These are phyloP conservation scores for Steromphala cineraria DNA, from an alignment of 2,888 invertebrate genomes.

Conservation along the genomic window DNA sequence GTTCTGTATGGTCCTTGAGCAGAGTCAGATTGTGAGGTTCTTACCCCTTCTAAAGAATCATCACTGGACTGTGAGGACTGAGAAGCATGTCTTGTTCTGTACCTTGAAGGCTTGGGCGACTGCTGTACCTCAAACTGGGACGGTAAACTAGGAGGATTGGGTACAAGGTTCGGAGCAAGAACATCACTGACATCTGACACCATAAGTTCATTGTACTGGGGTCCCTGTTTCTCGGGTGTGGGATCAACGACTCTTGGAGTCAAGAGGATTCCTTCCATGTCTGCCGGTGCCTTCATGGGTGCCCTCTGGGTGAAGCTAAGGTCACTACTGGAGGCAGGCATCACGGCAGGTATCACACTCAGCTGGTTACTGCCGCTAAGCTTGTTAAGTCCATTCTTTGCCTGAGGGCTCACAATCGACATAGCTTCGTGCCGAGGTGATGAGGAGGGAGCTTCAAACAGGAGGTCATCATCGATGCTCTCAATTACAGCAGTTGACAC, in stretches of 20 bases:
- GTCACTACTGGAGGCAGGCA: slow-evolving; percentile 62
- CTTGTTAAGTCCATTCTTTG: slow-evolving; percentile 29
- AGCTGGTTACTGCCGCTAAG: slow-evolving; percentile 8
- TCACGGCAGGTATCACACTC: slow-evolving; percentile 50
- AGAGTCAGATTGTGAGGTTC: slow-evolving; percentile 35
- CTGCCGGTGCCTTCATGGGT: slow-evolving; percentile 25
- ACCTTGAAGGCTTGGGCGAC: not conserved
- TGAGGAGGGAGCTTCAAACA: slow-evolving; percentile 45
- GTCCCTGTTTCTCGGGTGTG: not conserved
- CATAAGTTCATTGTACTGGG: not conserved
- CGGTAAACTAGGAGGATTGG: not conserved
- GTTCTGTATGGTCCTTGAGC: slow-evolving; percentile 31
- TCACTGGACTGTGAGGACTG: slow-evolving; percentile 33
- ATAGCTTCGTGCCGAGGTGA: not conserved
- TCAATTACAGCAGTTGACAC: slow-evolving; percentile 29
- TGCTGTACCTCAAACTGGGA: not conserved
- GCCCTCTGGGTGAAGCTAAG: slow-evolving; percentile 60
- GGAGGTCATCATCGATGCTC: slow-evolving; percentile 63
- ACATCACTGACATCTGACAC: not conserved
- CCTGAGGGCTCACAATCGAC: slow-evolving; percentile 27
- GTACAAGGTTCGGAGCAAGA: not conserved
- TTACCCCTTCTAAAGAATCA: slow-evolving; percentile 34
- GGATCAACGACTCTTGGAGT: not conserved
- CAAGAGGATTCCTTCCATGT: slow-evolving; percentile 2
- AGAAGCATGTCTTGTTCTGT: slow-evolving; percentile 11